These are phyloP conservation scores for Aurelia sp. DNA, from an alignment of 30 jellyfish, hydroid and myxozoan species.

Conservation along the genomic window DNA sequence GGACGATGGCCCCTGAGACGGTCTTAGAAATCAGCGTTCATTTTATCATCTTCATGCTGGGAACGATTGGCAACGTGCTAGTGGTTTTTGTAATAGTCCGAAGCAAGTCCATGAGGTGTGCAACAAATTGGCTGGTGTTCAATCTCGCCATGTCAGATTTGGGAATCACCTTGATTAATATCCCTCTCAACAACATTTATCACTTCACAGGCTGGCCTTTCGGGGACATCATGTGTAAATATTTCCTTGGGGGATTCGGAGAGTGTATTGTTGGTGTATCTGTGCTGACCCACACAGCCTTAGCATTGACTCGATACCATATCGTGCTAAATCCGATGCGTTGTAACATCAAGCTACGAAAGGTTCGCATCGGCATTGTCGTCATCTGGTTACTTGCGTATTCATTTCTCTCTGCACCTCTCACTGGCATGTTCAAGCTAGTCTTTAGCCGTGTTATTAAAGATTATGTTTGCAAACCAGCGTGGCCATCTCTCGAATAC, in stretches of 20 bases:
- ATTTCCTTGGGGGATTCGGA: conserved; percentile 64
- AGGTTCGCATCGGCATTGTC: conserved; percentile 50
- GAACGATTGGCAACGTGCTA: conserved; percentile 66
- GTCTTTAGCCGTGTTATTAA: conserved; percentile 30
- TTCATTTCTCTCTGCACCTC: conserved; percentile 66
- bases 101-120: conserved; percentile 31
- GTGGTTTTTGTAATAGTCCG: conserved; percentile 41
- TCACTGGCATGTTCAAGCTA: conserved; percentile 63
- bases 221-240: conserved; percentile 70
- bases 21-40: conserved; percentile 52
- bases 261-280: conserved; percentile 91
- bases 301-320: conserved; percentile 67
- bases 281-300: conserved; percentile 82
- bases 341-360: conserved; percentile 24
- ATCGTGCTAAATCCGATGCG: conserved; percentile 61
- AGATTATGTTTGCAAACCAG: conserved; percentile 58
- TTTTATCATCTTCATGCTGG: conserved; percentile 56
- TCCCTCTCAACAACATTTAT: conserved; percentile 62
- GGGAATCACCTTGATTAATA: conserved; percentile 58
- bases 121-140: conserved; percentile 78
- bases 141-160: conserved; percentile 73
- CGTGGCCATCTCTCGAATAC: conserved; percentile 66
- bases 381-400: conserved; percentile 73
- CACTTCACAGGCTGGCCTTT: conserved; percentile 82
- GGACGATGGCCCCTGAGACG: background rate